phyloP scores from a whole-genome alignment of 1,140 invertebrate genomes.

The Rhynchophorus ferrugineus region DNA sequence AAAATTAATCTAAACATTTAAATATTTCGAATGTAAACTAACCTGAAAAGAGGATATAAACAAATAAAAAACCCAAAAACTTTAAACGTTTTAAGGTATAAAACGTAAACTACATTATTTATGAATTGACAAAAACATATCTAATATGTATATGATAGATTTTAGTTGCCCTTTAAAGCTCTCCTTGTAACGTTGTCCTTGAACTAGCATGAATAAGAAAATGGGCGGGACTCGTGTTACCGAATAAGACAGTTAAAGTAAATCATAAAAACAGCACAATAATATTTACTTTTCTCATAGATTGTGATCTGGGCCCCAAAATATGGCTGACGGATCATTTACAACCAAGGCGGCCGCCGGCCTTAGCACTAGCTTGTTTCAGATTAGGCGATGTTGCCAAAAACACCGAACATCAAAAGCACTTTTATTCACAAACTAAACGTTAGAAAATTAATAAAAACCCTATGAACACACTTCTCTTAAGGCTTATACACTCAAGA shows the following conservation, averaged over 20 bases:
- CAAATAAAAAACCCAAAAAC: too few species aligned
- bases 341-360: conserved; percentile 10
- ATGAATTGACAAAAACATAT: too few species aligned
- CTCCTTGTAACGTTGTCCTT: background rate
- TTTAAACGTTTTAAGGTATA: too few species aligned
- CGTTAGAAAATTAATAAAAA: background rate
- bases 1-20: too few species aligned
- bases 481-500: background rate
- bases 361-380: conserved; percentile 3
- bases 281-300: conserved; percentile 5
- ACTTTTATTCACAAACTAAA: background rate
- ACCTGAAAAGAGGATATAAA: too few species aligned
- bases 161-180: background rate
- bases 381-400: conserved; percentile 10
- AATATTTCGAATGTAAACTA: too few species aligned
- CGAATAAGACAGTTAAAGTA: background rate
- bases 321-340: conserved; percentile 5
- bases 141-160: too few species aligned
- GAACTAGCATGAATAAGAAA: background rate
- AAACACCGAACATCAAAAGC: conserved; percentile 3
- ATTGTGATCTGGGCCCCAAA: background rate
- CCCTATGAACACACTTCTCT: background rate
- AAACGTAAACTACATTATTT: too few species aligned
- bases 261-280: background rate
- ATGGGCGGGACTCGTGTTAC: background rate